A percentile compares a stretch with the other conserved stretches of the same genome.
These are phyloP conservation scores for Helarctos malayanus DNA, from an alignment of 2,797 vertebrate genomes.

Conservation along the genomic window DNA sequence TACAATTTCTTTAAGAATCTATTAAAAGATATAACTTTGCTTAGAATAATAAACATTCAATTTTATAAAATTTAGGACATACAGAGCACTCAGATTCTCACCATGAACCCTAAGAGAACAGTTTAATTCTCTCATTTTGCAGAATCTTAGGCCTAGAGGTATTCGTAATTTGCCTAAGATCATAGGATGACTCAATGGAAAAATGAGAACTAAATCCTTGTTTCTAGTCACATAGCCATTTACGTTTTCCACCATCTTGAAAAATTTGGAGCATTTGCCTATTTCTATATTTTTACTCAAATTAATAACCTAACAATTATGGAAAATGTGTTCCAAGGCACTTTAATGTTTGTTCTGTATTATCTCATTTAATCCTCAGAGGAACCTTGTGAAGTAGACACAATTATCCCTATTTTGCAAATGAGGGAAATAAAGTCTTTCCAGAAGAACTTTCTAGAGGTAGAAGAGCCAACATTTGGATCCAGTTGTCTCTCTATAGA, in stretches of 20 bases:
- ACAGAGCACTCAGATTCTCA: conserved; percentile 33
- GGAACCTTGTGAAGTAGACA: background rate
- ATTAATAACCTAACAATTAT: conserved; percentile 43
- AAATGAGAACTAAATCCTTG: conserved; percentile 28
- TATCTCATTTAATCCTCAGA: conserved; percentile 49
- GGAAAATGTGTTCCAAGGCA: conserved; percentile 25
- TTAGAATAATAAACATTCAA: conserved; percentile 30
- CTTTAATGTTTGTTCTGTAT: background rate
- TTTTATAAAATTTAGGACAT: conserved; percentile 40
- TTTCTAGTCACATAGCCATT: background rate
- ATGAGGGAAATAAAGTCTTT: background rate
- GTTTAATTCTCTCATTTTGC: conserved; percentile 13
- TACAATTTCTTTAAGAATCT: background rate
- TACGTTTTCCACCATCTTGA: conserved; percentile 15
- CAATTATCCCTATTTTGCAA: conserved; percentile 29
- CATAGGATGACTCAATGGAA: background rate
- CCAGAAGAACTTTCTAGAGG: conserved; percentile 28
- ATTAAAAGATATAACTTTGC: background rate
- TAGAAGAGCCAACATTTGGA: background rate
- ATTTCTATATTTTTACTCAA: conserved; percentile 42
- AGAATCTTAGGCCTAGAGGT: background rate
- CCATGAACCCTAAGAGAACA: background rate
- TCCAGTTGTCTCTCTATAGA: background rate
- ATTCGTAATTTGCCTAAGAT: conserved; percentile 35
- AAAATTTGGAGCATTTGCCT: conserved; percentile 27